phyloP scores from a whole-genome alignment of 2,888 invertebrate genomes.

The Apodemia duryi region DNA sequence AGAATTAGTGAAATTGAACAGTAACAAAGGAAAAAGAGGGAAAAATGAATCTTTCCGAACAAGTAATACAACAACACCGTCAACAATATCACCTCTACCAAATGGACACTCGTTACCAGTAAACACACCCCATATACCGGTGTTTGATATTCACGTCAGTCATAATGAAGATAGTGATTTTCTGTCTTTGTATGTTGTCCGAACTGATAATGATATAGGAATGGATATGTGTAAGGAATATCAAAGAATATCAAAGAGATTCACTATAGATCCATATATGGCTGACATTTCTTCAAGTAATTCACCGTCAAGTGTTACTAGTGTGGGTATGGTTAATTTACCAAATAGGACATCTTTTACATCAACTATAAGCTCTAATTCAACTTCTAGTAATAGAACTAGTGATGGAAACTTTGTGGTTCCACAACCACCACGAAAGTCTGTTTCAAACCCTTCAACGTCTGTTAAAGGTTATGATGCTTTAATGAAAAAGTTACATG shows the following conservation, averaged over 20 bases:
- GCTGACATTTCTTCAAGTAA: constrained; percentile 64
- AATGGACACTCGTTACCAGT: constrained; percentile 67
- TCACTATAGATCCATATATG: constrained; percentile 67
- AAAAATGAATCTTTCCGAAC: constrained; percentile 62
- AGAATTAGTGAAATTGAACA: constrained; percentile 53
- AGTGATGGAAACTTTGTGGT: constrained; percentile 73
- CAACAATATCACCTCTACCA: constrained; percentile 69
- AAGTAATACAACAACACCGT: constrained; percentile 67
- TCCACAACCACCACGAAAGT: constrained; percentile 70
- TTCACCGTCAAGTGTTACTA: constrained; percentile 72
- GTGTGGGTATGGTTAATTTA: constrained; percentile 62
- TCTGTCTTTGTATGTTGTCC: constrained; percentile 62
- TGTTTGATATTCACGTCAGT: constrained; percentile 66
- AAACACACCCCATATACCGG: constrained; percentile 60
- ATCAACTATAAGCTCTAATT: constrained; percentile 64
- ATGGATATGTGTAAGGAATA: constrained; percentile 72
- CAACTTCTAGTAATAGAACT: constrained; percentile 62
- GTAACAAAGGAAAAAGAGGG: constrained; percentile 48
- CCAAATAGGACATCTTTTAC: constrained; percentile 67
- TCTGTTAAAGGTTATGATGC: constrained; percentile 68
- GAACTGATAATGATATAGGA: constrained; percentile 68
- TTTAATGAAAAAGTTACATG: constrained; percentile 63
- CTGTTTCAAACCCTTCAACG: constrained; percentile 54
- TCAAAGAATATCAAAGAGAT: constrained; percentile 68
- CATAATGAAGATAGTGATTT: constrained; percentile 72